Percentiles rank a stretch among this genome's conserved stretches.
phyloP scores from a whole-genome alignment of 2,797 vertebrate genomes.

The Gymnothorax reevesii region DNA sequence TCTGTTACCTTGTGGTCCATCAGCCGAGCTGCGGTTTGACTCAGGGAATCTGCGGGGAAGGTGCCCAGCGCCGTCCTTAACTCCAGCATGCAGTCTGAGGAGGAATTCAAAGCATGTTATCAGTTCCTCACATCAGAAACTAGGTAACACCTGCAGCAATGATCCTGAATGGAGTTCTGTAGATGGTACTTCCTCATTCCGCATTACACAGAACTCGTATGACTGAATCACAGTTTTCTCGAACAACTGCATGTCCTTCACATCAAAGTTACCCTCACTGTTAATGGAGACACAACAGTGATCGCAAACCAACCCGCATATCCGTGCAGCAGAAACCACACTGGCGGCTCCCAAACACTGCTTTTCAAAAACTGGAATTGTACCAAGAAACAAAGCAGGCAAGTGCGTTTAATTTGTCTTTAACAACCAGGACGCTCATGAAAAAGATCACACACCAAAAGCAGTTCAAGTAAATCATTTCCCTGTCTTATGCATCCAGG shows the following conservation, averaged over 20 bases:
- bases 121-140: background rate
- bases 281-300: background rate
- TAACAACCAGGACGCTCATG: background rate
- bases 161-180: background rate
- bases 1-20: constrained; percentile 49
- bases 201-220: background rate
- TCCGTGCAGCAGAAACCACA: background rate
- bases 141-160: background rate
- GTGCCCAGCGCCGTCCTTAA: constrained; percentile 39
- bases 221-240: background rate
- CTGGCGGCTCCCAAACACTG: background rate
- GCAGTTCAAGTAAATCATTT: background rate
- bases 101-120: background rate
- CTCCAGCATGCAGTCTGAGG: constrained; percentile 46
- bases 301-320: background rate
- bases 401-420: background rate
- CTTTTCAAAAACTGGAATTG: background rate
- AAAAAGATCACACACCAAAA: background rate
- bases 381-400: background rate
- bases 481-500: background rate
- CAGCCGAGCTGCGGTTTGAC: constrained; percentile 34
- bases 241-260: background rate
- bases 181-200: background rate
- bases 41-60: constrained; percentile 29
- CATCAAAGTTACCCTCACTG: background rate